These are phyloP conservation scores for Lepidochitona cinerea DNA, from an alignment of 2,888 invertebrate genomes.

Conservation along the genomic window DNA sequence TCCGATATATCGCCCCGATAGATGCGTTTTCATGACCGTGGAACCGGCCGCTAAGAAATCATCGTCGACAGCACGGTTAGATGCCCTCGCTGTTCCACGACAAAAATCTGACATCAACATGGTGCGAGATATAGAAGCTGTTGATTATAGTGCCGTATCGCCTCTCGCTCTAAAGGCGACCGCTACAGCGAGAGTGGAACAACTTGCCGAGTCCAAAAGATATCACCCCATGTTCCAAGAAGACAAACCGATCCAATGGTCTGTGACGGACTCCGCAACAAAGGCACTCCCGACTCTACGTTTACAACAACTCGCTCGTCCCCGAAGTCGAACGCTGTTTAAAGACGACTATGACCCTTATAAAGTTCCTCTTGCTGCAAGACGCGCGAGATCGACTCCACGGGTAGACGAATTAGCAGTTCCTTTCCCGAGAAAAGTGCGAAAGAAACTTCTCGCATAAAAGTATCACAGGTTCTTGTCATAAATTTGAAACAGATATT, in stretches of 20 bases:
- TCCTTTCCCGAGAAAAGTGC: slow-evolving; percentile 59
- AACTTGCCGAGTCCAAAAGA: slow-evolving; percentile 49
- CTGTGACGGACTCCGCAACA: slow-evolving; percentile 47
- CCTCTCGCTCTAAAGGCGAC: slow-evolving; percentile 39
- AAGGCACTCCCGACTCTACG: slow-evolving; percentile 57
- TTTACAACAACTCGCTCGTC: slow-evolving; percentile 61
- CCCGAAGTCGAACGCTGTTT: slow-evolving; percentile 57
- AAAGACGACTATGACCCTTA: slow-evolving; percentile 67
- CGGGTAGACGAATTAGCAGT: slow-evolving; percentile 54
- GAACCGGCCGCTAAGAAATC: slow-evolving; percentile 36
- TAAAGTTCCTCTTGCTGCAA: slow-evolving; percentile 51
- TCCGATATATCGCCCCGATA: slow-evolving; percentile 39
- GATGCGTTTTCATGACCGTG: slow-evolving; percentile 49
- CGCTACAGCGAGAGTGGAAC: slow-evolving; percentile 48
- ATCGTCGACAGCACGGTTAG: slow-evolving; percentile 42
- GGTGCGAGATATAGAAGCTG: slow-evolving; percentile 43
- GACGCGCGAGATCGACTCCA: slow-evolving; percentile 50
- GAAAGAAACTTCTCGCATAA: slow-evolving; percentile 30
- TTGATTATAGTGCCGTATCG: slow-evolving; percentile 33
- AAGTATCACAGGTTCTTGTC: neutral
- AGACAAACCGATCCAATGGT: slow-evolving; percentile 54
- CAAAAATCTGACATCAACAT: slow-evolving; percentile 40
- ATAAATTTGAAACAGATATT: neutral
- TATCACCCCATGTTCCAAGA: slow-evolving; percentile 45
- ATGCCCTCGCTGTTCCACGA: slow-evolving; percentile 49